These are phyloP conservation scores for Alcis repandata DNA, from an alignment of 2,888 invertebrate genomes.

Conservation along the genomic window DNA sequence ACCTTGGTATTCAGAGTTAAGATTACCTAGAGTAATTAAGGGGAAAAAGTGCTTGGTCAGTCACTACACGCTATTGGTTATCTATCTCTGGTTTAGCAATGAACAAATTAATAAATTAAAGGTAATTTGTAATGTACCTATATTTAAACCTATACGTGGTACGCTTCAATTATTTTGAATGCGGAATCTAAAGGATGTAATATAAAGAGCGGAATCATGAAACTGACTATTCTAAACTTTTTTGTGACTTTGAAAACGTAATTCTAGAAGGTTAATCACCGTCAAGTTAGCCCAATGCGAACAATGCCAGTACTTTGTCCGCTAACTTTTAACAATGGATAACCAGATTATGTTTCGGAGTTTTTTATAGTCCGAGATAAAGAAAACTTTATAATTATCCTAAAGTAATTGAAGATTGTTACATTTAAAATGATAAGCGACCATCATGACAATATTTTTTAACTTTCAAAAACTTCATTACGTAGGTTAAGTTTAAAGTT, in stretches of 20 bases:
- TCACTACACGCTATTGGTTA: too few species aligned
- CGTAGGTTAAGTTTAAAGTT: not conserved
- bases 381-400: conserved; percentile 6
- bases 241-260: conserved; percentile 35
- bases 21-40: too few species aligned
- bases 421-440: not conserved
- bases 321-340: conserved; percentile 32
- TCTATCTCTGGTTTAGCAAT: too few species aligned
- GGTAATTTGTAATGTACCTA: too few species aligned
- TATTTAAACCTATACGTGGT: too few species aligned
- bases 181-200: too few species aligned
- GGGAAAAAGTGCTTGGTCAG: too few species aligned
- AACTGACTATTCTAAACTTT: conserved; percentile 6
- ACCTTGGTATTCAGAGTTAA: too few species aligned
- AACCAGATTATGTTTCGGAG: conserved; percentile 22
- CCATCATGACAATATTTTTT: not conserved
- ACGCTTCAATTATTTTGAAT: too few species aligned
- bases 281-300: conserved; percentile 21
- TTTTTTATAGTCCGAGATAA: conserved; percentile 14
- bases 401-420: not conserved
- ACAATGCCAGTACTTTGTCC: conserved; percentile 25
- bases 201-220: conserved; percentile 6
- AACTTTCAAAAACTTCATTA: not conserved
- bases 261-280: conserved; percentile 24
- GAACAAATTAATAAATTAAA: too few species aligned